Percentiles rank a stretch among this genome's conserved stretches.
phyloP scores from a whole-genome alignment of 1,140 invertebrate species.

The Cydia strobilella region DNA sequence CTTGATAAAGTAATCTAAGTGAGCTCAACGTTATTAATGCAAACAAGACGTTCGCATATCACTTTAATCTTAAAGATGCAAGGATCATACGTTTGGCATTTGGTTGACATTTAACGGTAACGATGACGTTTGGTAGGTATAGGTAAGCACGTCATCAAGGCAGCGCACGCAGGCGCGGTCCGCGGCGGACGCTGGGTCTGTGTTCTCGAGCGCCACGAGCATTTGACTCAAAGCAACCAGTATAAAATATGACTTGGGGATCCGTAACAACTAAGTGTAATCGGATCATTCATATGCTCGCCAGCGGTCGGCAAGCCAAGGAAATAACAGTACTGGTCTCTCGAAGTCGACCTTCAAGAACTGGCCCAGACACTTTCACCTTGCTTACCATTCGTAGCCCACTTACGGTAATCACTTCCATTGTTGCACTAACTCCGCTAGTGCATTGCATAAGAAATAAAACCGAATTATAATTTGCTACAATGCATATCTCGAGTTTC shows the following conservation, averaged over 20 bases:
- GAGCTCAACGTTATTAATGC: background rate
- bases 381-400: conserved; percentile 58
- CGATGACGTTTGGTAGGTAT: conserved; percentile 2
- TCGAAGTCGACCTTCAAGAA: conserved; percentile 47
- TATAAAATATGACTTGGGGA: background rate
- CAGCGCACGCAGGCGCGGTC: background rate
- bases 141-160: background rate
- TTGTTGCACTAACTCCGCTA: conserved; percentile 51
- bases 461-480: conserved; percentile 5
- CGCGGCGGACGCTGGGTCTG: background rate
- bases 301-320: background rate
- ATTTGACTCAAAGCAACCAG: background rate
- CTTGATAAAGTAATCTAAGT: background rate
- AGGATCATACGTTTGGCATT: conserved; percentile 54
- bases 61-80: background rate
- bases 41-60: background rate
- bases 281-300: background rate
- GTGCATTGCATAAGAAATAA: conserved; percentile 50
- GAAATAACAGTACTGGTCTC: conserved; percentile 3
- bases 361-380: conserved; percentile 62
- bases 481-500: background rate
- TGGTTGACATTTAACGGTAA: conserved; percentile 59
- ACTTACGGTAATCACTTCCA: conserved; percentile 53
- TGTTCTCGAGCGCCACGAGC: background rate
- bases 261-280: too few relatives aligned